phyloP scores from a whole-genome alignment of 2,888 invertebrate species.

The Agrilus biguttatus region DNA sequence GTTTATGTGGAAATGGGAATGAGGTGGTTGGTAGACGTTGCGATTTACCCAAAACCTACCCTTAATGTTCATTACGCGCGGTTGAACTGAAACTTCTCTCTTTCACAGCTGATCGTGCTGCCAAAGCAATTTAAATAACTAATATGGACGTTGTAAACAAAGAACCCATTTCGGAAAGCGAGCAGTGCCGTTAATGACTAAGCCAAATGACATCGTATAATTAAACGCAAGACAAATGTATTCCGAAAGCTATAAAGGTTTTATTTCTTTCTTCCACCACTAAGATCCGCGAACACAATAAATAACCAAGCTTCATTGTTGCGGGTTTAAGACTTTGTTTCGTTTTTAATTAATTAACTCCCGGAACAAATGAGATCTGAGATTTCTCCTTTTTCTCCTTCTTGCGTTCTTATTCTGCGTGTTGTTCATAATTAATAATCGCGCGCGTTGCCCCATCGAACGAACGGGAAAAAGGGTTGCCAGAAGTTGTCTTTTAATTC shows the following conservation, averaged over 20 bases:
- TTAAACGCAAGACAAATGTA: constrained; percentile 19
- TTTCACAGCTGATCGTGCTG: no score
- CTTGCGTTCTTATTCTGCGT: constrained; percentile 17
- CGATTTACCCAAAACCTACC: no score
- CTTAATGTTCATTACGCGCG: no score
- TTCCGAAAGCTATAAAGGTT: constrained; percentile 15
- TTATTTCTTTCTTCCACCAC: constrained; percentile 6
- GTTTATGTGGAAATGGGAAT: no score
- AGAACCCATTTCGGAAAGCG: no score
- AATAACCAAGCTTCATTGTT: constrained; percentile 3
- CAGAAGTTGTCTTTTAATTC: constrained; percentile 11
- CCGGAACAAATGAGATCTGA: constrained; percentile 27
- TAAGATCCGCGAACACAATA: constrained; percentile 2
- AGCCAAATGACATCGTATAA: constrained; percentile 22
- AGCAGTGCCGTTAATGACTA: constrained; percentile 2
- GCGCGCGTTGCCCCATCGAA: constrained; percentile 14
- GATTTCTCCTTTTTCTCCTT: constrained; percentile 18
- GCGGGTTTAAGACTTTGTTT: constrained; percentile 17
- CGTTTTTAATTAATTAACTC: constrained; percentile 30
- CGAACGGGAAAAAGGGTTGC: constrained; percentile 7
- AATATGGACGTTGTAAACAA: no score
- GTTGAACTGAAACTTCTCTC: no score
- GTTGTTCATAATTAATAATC: constrained; percentile 22
- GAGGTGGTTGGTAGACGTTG: no score
- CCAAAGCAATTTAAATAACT: no score